phyloP scores from a whole-genome alignment of 2,888 invertebrate species.

The Rhagonycha lutea region DNA sequence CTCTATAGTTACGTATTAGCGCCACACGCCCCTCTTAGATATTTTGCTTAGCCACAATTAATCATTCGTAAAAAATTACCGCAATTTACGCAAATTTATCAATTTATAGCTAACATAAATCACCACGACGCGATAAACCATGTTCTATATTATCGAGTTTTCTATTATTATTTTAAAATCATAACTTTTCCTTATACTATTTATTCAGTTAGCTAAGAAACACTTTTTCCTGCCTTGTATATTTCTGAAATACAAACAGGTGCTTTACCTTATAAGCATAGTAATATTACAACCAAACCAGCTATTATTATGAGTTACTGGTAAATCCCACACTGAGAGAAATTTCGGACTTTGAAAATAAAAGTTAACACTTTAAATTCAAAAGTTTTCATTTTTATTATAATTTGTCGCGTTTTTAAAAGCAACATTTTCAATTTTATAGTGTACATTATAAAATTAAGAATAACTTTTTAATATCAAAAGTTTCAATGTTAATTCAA shows the following conservation, averaged over 20 bases:
- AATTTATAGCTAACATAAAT: neutral
- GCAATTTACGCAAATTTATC: neutral
- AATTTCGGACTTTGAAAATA: too few species aligned
- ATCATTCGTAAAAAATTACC: conserved; percentile 5
- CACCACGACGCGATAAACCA: neutral
- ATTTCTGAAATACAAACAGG: neutral
- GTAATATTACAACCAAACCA: neutral
- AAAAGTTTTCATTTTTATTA: too few species aligned
- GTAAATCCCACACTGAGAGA: too few species aligned
- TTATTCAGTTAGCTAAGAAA: neutral
- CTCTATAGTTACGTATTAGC: conserved; percentile 19
- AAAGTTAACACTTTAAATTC: too few species aligned
- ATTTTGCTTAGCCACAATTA: conserved; percentile 7
- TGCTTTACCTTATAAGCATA: neutral
- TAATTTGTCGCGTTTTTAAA: too few species aligned
- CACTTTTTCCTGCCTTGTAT: neutral
- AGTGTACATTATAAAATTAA: too few species aligned
- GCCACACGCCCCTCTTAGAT: neutral
- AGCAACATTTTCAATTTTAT: too few species aligned
- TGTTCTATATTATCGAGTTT: neutral
- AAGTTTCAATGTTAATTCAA: too few species aligned
- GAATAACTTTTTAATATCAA: too few species aligned
- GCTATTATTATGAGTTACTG: conserved; percentile 1
- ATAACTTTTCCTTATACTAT: neutral
- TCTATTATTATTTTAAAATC: neutral